Conservation (phyloP, 2,888 invertebrate genomes). For the Sipha maydis region DNA sequence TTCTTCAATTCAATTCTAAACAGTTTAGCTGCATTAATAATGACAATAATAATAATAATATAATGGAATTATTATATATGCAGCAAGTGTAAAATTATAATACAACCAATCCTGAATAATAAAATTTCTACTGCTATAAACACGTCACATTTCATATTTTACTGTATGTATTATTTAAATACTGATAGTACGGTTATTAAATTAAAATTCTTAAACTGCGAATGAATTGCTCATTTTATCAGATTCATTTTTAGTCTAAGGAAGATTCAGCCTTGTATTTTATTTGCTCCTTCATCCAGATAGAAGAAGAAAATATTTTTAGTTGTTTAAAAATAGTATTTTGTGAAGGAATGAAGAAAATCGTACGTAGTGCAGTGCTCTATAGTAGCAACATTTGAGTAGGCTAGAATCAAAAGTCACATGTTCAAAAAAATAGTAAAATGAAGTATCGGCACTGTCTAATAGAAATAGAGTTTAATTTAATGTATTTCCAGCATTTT, state of each 20-base stretch:
- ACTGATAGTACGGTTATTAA: too few relatives aligned
- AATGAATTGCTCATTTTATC: too few relatives aligned
- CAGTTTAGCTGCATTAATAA: not conserved
- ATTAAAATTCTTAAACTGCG: too few relatives aligned
- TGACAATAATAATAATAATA: not conserved
- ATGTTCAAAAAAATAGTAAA: too few relatives aligned
- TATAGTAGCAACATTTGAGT: too few relatives aligned
- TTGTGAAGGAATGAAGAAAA: not conserved
- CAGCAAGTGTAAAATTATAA: not conserved
- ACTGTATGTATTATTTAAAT: not conserved
- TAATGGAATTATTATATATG: not conserved
- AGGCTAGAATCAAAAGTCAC: too few relatives aligned
- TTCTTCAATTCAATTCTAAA: not conserved
- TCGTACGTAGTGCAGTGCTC: too few relatives aligned
- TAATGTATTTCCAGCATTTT: too few relatives aligned
- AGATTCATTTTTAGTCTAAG: not conserved
- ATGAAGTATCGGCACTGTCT: too few relatives aligned
- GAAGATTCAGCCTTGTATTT: not conserved
- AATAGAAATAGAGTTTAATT: too few relatives aligned
- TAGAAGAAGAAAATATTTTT: not conserved
- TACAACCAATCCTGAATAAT: not conserved
- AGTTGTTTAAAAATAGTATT: conserved; percentile 3
- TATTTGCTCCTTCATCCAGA: not conserved
- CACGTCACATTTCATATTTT: conserved; percentile 13
- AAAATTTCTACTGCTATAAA: not conserved